Base-by-base conservation (phyloP, 2,797 vertebrate species). In the Onychomys torridus region DNA sequence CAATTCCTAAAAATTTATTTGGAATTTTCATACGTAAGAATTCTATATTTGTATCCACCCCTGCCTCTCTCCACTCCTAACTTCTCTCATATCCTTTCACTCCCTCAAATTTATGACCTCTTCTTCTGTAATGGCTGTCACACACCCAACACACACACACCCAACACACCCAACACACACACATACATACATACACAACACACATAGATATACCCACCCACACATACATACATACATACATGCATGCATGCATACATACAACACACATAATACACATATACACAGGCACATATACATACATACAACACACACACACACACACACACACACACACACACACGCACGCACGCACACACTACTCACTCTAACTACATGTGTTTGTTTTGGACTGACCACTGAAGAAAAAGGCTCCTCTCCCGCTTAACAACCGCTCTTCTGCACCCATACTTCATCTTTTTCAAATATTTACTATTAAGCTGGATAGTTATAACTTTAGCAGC, bases 391-490 rank as follows among this genome's bases (percentile, higher is more conserved):
- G 6, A 46, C 40, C 61, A 34, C 27, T 57, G 34, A 81, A 37
- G 52, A 57, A 37, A 6, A 57, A 57, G n/a, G 78, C 19, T n/a
- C 55, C 78, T 27, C n/a, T 6, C n/a, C 59, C 55, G 12, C 55
- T 82, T 12, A 57, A 34, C 49, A 78, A 57, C 11, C 69, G n/a
- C n/a, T 91, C 34, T 67, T 57, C n/a, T 71, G 21, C 13, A 65
- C 11, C 90, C 37, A 27, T 75, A 43, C 43, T n/a, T 69, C 5
- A 29, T 46, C 16, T 92, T 63, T 83, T 71, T 92, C 46, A 86
- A 90, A 85, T 88, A 63, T 75, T 84, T 96, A 86, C n/a, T n/a
- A 55, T 79, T 89, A 75, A 73, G 32, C 49, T 78, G 34, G 1
- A 37, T 78, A 63, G 57, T 67, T 69, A 34, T 89, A 90, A 89